These are phyloP conservation scores for Meriones unguiculatus DNA, from an alignment of 2,113 vertebrate species.

Conservation along the genomic window DNA sequence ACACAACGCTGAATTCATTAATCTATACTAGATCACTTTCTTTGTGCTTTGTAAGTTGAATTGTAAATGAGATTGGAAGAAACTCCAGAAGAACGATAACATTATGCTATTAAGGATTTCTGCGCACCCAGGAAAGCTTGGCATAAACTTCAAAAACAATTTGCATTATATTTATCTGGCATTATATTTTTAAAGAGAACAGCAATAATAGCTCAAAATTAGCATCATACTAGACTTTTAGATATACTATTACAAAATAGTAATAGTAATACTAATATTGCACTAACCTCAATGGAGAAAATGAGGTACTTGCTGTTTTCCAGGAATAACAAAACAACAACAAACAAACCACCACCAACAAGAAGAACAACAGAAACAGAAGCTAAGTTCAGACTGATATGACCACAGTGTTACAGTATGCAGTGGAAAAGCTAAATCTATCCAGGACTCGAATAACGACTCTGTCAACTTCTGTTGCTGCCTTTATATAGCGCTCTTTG, in stretches of 20 bases:
- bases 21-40: not conserved
- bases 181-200: not conserved
- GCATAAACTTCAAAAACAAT: not conserved
- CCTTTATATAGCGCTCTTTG: not conserved
- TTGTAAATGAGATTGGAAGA: not conserved
- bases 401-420: not conserved
- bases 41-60: not conserved
- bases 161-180: no score
- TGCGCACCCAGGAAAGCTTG: not conserved
- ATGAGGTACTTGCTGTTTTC: not conserved
- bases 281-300: not conserved
- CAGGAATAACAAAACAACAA: not conserved
- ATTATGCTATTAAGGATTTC: not conserved
- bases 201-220: not conserved
- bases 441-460: not conserved
- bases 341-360: no score
- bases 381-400: not conserved
- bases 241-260: not conserved
- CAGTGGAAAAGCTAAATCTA: not conserved
- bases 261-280: not conserved
- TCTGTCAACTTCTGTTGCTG: not conserved
- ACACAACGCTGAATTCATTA: not conserved
- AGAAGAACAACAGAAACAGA: not conserved
- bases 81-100: not conserved
- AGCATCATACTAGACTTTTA: not conserved